phyloP scores from a whole-genome alignment of 2,113 vertebrate genomes.

The Boulengeromyrus knoepffleri region DNA sequence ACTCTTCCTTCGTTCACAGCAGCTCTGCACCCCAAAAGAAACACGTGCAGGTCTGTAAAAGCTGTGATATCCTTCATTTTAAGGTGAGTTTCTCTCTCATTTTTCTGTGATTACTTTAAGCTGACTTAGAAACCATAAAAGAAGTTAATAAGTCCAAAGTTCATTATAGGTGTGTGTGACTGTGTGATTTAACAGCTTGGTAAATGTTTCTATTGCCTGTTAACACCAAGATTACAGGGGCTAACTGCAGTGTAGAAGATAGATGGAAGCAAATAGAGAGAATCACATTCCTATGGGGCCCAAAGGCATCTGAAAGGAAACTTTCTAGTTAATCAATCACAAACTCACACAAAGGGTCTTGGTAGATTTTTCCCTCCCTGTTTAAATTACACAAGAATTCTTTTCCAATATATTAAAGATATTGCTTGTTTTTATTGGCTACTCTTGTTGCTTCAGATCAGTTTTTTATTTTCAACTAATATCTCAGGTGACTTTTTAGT shows the following conservation, averaged over 20 bases:
- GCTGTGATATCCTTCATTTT: not conserved
- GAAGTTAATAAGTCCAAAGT: constrained; percentile 35
- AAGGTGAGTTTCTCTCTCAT: not conserved
- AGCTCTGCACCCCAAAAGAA: not conserved
- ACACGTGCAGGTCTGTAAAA: not conserved
- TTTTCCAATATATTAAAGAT: not conserved
- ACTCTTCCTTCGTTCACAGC: not conserved
- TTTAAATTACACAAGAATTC: not conserved
- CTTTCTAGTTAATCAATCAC: constrained; percentile 33
- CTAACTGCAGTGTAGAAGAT: constrained; percentile 37
- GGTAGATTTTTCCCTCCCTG: not conserved
- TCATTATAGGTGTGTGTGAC: constrained; percentile 27
- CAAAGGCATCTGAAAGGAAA: not conserved
- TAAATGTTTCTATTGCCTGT: constrained; percentile 36
- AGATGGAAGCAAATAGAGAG: constrained; percentile 43
- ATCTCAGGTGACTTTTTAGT: not conserved
- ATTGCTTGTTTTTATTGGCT: not conserved
- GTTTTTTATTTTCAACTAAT: not conserved
- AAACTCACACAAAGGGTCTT: not conserved
- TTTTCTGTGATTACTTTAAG: not conserved
- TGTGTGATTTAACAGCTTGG: constrained; percentile 35
- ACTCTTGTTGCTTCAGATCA: not conserved
- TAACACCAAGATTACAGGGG: constrained; percentile 43
- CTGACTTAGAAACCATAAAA: constrained; percentile 29
- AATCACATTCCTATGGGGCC: constrained; percentile 35